These are phyloP conservation scores for Poecilia picta DNA, from an alignment of 2,797 vertebrate genomes.

Conservation along the genomic window DNA sequence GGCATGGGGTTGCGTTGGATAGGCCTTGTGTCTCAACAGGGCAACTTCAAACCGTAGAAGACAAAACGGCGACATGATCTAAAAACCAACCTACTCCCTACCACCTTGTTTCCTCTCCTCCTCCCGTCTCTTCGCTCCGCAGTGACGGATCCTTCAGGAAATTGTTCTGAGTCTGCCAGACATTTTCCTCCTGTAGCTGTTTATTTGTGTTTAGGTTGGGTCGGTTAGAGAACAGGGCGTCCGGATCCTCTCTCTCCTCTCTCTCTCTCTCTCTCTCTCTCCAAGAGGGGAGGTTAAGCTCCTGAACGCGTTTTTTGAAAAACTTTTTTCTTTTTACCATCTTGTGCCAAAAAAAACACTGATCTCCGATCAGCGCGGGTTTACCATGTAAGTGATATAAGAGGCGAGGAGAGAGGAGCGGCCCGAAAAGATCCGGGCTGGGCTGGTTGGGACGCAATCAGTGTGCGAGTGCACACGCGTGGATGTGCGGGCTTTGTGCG, in stretches of 20 bases:
- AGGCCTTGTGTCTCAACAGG: neutral
- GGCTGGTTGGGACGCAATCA: conserved; percentile 68
- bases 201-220: conserved; percentile 69
- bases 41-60: neutral
- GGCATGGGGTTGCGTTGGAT: neutral
- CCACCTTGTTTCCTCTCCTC: conserved; percentile 54
- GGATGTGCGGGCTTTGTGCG: conserved; percentile 62
- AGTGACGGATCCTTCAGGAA: conserved; percentile 79
- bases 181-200: conserved; percentile 74
- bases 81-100: neutral
- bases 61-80: neutral
- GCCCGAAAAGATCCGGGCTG: conserved; percentile 4
- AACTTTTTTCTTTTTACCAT: conserved; percentile 15
- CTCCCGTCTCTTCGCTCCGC: conserved; percentile 56
- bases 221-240: conserved; percentile 23
- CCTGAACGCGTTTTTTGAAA: conserved; percentile 43
- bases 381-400: conserved; percentile 71
- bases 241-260: conserved; percentile 18
- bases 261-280: no score
- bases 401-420: conserved; percentile 65
- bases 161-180: conserved; percentile 76
- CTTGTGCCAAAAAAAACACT: conserved; percentile 54
- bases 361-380: conserved; percentile 66
- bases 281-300: conserved; percentile 65
- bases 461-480: conserved; percentile 50